Evolutionary conservation across 2,797 vertebrate genomes (phyloP), one percentile per base, ranked within the genome.

Genomic region (Thripadectes ignobilis): DNA sequence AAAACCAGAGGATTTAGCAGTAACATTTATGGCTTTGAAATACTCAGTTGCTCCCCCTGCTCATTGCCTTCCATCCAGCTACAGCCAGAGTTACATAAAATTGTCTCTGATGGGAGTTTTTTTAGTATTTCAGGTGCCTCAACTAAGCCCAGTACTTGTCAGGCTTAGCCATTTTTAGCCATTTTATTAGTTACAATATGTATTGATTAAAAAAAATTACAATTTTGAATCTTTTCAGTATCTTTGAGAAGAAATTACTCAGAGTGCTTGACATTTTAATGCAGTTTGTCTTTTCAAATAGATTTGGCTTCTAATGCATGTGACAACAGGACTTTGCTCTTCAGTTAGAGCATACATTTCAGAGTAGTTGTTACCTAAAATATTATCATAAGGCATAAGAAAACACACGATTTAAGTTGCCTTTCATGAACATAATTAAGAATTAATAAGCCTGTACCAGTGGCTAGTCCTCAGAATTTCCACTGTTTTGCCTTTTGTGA

Each of bases 401-500:
- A 98, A 98, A 98, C 97, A 98, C 97, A 98, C 2, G 98, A 97
- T 98, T 98, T 98, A 98, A 98, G 98, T 98, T 98, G 98, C 98
- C 97, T 98, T 98, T 98, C 98, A 98, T 98, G 98, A 97, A 98
- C 98, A 98, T 98, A 98, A 98, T 98, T 98, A 98, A 98, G 98
- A 98, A 98, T 98, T 98, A 98, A 98, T 98, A 98, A 98, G 98
- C 96, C 96, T 97, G 97, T 98, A 98, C 98, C 96, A 98, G 96
- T 98, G 98, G 98, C 98, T 98, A 98, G 97, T 98, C 97, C 97
- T 97, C 93, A 97, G 97, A 98, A 98, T 98, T 98, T 98, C 98
- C 98, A 98, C 98, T 98, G 98, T 98, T 98, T 98, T 98, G 98
- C 98, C 98, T 98, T 98, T 98, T 98, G 98, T 98, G 98, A 98